Percentiles rank a stretch among this genome's conserved stretches.
These are phyloP conservation scores for Leptinotarsa tumamoca DNA, from an alignment of 2,888 invertebrate genomes.

Conservation along the genomic window DNA sequence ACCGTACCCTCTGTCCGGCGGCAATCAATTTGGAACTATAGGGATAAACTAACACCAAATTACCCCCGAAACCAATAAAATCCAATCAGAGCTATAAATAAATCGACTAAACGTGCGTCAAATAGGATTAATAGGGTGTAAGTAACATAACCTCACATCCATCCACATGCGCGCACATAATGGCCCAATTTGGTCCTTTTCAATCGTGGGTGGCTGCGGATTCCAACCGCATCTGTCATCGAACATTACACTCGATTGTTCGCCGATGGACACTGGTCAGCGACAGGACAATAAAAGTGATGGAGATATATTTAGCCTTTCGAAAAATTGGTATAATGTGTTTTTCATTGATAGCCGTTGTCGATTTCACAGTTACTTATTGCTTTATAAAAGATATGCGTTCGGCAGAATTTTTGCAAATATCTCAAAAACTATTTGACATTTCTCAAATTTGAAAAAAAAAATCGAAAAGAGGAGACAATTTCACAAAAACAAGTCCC, in stretches of 20 bases:
- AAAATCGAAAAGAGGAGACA: too few relatives aligned
- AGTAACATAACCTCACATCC: slow-evolving; percentile 56
- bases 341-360: not conserved
- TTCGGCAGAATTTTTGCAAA: too few relatives aligned
- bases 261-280: slow-evolving; percentile 38
- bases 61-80: slow-evolving; percentile 50
- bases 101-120: slow-evolving; percentile 55
- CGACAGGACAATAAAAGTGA: slow-evolving; percentile 2
- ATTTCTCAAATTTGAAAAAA: too few relatives aligned
- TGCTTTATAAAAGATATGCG: too few relatives aligned
- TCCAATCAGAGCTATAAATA: slow-evolving; percentile 52
- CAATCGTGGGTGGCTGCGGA: slow-evolving; percentile 59
- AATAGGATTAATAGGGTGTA: slow-evolving; percentile 60
- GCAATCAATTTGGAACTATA: slow-evolving; percentile 9
- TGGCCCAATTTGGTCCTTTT: slow-evolving; percentile 55
- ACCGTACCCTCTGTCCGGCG: not conserved
- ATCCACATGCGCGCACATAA: slow-evolving; percentile 52
- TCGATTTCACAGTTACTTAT: too few relatives aligned
- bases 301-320: slow-evolving; percentile 11
- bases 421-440: too few relatives aligned
- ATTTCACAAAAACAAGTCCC: too few relatives aligned
- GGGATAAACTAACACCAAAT: slow-evolving; percentile 32
- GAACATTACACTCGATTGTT: slow-evolving; percentile 60
- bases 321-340: not conserved
- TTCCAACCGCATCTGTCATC: slow-evolving; percentile 61